Evolutionary conservation across 2,113 vertebrate species (phyloP).

Genomic region (Nestor notabilis): DNA sequence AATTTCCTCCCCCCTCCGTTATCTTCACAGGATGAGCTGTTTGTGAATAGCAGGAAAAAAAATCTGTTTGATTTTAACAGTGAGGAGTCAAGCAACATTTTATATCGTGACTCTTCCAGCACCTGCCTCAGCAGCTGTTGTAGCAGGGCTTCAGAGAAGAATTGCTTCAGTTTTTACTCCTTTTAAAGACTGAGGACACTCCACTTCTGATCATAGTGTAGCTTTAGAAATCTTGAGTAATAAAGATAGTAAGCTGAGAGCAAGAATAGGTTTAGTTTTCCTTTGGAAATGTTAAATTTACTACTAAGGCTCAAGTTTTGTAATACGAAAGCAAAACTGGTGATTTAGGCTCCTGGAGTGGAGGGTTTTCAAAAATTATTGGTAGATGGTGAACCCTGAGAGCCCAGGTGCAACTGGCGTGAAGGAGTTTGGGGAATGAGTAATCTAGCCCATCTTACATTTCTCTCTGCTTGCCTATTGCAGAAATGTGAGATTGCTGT

Average conservation of each 20-base stretch:
- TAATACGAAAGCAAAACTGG: neutral
- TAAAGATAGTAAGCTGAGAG: neutral
- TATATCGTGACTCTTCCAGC: neutral
- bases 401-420: neutral
- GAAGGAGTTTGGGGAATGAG: neutral
- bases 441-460: neutral
- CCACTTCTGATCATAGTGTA: neutral
- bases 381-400: neutral
- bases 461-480: neutral
- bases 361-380: neutral
- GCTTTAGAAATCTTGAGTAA: neutral
- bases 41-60: neutral
- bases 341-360: neutral
- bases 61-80: neutral
- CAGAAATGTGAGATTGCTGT: neutral
- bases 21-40: neutral
- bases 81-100: neutral
- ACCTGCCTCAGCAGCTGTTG: neutral
- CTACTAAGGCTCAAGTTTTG: neutral
- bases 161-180: neutral
- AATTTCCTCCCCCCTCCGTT: neutral
- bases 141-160: neutral
- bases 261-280: neutral
- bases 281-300: neutral
- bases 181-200: neutral